These are phyloP conservation scores for Strix aluco DNA, from an alignment of 2,113 vertebrate genomes.

Conservation along the genomic window DNA sequence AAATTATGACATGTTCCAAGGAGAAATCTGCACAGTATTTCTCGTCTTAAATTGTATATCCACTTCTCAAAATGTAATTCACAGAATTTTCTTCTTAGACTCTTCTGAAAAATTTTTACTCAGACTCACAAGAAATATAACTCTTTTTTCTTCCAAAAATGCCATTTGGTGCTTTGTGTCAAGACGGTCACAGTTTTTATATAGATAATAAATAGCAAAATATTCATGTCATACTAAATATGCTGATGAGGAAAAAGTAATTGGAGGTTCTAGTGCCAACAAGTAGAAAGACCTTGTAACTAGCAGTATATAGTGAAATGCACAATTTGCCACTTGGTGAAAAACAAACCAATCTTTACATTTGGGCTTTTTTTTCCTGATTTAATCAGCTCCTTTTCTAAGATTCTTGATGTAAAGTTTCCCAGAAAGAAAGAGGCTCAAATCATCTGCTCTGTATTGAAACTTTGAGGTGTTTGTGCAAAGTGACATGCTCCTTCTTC, in stretches of 20 bases:
- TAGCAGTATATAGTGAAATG: not conserved
- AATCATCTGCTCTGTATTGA: not conserved
- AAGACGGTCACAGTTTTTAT: not conserved
- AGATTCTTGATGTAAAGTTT: not conserved
- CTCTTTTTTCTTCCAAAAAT: not conserved
- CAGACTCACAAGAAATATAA: not conserved
- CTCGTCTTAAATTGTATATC: not conserved
- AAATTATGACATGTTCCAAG: not conserved
- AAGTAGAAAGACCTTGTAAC: not conserved
- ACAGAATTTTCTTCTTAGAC: not conserved
- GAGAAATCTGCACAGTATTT: not conserved
- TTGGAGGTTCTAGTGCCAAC: not conserved
- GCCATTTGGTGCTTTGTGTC: not conserved
- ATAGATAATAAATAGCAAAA: not conserved
- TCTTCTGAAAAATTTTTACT: not conserved
- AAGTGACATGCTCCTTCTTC: not conserved
- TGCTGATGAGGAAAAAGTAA: not conserved
- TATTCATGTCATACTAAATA: not conserved
- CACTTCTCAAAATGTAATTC: not conserved
- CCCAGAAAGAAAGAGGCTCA: not conserved
- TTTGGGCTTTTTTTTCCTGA: not conserved
- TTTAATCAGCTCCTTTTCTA: not conserved
- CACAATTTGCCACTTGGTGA: not conserved
- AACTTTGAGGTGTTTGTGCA: not conserved
- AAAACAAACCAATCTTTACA: not conserved